These are phyloP conservation scores for Nysson spinosus DNA, from an alignment of 2,888 invertebrate species.

Conservation along the genomic window DNA sequence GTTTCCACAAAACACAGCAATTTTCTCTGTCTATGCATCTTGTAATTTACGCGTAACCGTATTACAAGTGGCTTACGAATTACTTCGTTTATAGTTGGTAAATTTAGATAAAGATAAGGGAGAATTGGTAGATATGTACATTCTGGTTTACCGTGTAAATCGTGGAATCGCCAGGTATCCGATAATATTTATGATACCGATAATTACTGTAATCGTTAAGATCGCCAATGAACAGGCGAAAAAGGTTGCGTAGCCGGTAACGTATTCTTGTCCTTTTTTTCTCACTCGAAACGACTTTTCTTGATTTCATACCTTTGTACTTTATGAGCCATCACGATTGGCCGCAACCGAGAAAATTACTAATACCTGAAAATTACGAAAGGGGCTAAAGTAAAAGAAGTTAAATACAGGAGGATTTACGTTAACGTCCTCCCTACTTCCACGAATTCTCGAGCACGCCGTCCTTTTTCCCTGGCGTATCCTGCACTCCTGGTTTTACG, in stretches of 20 bases:
- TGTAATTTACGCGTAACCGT: slow-evolving; percentile 28
- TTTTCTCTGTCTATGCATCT: too few relatives aligned
- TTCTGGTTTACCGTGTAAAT: neutral
- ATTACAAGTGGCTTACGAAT: slow-evolving; percentile 5
- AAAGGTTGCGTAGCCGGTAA: slow-evolving; percentile 7
- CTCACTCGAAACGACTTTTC: slow-evolving; percentile 26
- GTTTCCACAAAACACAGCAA: neutral
- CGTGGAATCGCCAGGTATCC: neutral
- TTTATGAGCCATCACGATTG: slow-evolving; percentile 7
- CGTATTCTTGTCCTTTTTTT: too few relatives aligned
- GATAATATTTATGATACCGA: slow-evolving; percentile 23
- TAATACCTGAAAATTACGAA: slow-evolving; percentile 42
- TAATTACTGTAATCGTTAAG: slow-evolving; percentile 41
- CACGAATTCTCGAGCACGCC: slow-evolving; percentile 41
- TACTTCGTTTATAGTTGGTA: slow-evolving; percentile 25
- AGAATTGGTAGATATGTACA: neutral
- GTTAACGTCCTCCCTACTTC: slow-evolving; percentile 41
- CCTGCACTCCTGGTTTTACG: slow-evolving; percentile 51
- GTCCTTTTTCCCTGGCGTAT: slow-evolving; percentile 42
- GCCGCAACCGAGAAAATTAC: slow-evolving; percentile 37
- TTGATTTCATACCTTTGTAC: slow-evolving; percentile 19
- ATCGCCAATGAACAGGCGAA: slow-evolving; percentile 21
- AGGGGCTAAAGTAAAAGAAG: slow-evolving; percentile 39
- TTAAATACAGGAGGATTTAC: slow-evolving; percentile 48
- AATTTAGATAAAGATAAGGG: slow-evolving; percentile 32